Evolutionary conservation across 2,888 invertebrate species (phyloP).

Genomic region (Melanotus villosus): DNA sequence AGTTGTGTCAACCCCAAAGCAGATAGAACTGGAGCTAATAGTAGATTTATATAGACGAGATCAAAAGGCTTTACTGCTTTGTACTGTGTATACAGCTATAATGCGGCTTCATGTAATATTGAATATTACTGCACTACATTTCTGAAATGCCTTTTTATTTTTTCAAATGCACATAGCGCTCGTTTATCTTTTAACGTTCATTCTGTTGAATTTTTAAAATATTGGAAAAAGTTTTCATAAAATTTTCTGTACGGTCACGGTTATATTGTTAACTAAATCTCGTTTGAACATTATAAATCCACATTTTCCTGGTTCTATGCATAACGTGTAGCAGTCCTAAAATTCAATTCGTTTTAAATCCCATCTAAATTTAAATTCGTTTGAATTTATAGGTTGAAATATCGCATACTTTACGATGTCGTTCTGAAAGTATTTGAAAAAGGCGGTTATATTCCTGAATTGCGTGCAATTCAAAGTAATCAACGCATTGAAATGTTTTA

Average conservation of each 20-base stretch:
- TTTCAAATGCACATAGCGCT: not conserved
- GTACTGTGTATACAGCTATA: conserved; percentile 5
- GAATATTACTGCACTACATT: conserved; percentile 5
- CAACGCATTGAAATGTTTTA: conserved; percentile 2
- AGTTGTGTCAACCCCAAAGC: conserved; percentile 34
- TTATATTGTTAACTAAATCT: not conserved
- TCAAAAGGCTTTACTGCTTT: conserved; percentile 32
- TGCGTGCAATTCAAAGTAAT: conserved; percentile 9
- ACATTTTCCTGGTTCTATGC: conserved; percentile 20
- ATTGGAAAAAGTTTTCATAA: not conserved
- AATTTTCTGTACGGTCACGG: not conserved
- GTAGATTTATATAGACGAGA: conserved; percentile 30
- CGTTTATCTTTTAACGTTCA: not conserved
- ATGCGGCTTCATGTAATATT: conserved; percentile 7
- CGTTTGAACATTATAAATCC: conserved; percentile 12
- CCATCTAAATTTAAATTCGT: conserved; percentile 37
- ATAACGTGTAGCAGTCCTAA: conserved; percentile 29
- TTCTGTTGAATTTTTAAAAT: not conserved
- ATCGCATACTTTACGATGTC: conserved; percentile 35
- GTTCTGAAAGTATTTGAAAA: conserved; percentile 28
- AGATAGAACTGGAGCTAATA: conserved; percentile 27
- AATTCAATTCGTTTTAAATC: conserved; percentile 38
- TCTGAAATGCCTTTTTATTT: not conserved
- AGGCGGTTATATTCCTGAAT: conserved; percentile 10
- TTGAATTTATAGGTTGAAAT: conserved; percentile 38